Conservation (phyloP, 2,113 vertebrate genomes). For the Trichechus manatus region DNA sequence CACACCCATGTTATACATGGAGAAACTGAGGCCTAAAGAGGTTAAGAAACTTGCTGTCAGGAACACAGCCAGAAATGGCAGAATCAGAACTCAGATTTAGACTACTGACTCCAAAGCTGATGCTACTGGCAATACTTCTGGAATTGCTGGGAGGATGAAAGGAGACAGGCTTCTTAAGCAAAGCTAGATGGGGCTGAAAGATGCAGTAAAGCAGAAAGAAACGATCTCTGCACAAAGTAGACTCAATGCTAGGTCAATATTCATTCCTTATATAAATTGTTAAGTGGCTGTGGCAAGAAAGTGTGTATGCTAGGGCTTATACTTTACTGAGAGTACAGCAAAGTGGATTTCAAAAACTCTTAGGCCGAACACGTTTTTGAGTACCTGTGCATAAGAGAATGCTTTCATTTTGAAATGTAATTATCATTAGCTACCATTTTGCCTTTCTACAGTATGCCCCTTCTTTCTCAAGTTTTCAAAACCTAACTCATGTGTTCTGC, state of each 20-base stretch:
- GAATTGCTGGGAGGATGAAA: background rate
- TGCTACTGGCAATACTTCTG: background rate
- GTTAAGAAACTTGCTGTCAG: background rate
- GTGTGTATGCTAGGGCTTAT: background rate
- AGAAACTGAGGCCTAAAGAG: background rate
- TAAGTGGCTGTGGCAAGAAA: background rate
- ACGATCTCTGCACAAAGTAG: background rate
- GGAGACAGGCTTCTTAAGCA: background rate
- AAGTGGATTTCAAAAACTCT: slow-evolving; percentile 26
- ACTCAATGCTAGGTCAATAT: background rate
- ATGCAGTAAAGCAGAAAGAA: background rate
- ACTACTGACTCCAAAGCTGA: background rate
- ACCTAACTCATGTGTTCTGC: background rate
- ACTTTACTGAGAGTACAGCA: background rate
- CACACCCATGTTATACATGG: background rate
- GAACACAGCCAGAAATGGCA: background rate
- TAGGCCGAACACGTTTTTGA: background rate
- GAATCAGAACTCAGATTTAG: background rate
- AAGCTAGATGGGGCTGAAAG: background rate
- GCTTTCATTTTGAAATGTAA: slow-evolving; percentile 42
- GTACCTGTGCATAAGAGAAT: background rate
- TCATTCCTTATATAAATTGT: background rate
- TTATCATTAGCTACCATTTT: background rate
- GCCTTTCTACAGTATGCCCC: background rate
- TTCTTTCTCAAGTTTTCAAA: slow-evolving; percentile 39